phyloP scores from a whole-genome alignment of 2,797 vertebrate species.

The Pseudocheirus occidentalis region DNA sequence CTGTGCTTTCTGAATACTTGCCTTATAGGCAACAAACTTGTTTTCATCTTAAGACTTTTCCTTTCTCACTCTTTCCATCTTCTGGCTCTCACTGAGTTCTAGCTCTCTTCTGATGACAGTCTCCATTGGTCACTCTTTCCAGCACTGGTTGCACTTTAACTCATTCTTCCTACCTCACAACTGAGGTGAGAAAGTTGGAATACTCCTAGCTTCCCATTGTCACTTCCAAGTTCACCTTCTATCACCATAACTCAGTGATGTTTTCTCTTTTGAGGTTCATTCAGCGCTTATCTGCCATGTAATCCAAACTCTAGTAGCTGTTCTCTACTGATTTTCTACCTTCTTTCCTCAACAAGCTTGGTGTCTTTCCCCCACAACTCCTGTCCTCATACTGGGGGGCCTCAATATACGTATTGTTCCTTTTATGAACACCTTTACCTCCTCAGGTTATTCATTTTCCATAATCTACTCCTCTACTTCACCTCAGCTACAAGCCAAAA shows the following conservation, averaged over 20 bases:
- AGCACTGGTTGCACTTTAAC: not conserved
- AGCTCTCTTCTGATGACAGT: not conserved
- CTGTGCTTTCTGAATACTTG: not conserved
- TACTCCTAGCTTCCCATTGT: not conserved
- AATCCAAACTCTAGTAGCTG: not conserved
- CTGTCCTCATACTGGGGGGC: not conserved
- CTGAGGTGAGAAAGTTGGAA: not conserved
- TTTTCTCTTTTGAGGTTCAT: not conserved
- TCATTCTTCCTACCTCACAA: not conserved
- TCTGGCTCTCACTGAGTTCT: not conserved
- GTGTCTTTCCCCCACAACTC: not conserved
- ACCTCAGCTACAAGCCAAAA: not conserved
- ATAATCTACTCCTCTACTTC: not conserved
- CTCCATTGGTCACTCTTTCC: not conserved
- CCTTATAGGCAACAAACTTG: not conserved
- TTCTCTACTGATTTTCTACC: not conserved
- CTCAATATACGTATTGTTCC: not conserved
- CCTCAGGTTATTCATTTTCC: not conserved
- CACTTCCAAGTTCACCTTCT: not conserved
- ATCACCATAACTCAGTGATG: not conserved
- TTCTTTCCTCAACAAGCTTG: not conserved
- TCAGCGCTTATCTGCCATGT: not conserved
- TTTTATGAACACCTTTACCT: not conserved
- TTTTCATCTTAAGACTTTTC: not conserved
- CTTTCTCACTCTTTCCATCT: not conserved